Conservation (phyloP, 2,113 vertebrate genomes). For the Conger conger region DNA sequence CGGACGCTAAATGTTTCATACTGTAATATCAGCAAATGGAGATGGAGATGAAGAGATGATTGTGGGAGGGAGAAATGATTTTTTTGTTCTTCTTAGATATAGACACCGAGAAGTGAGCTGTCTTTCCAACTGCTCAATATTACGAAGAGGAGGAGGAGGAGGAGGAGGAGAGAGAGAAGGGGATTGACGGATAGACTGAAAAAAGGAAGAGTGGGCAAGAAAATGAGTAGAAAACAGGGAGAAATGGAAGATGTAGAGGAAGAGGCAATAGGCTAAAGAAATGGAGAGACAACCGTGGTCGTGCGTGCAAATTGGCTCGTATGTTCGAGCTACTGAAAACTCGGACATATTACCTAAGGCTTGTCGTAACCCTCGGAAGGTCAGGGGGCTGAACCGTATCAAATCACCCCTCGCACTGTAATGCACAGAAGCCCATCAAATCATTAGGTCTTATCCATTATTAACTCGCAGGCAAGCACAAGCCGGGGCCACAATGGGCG, state of each 20-base stretch:
- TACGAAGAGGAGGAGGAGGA: slow-evolving; percentile 6
- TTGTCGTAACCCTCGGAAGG: slow-evolving; percentile 39
- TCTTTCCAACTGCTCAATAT: not conserved
- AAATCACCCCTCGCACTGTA: not conserved
- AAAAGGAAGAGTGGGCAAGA: not conserved
- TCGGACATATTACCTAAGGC: not conserved
- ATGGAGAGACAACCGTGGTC: not conserved
- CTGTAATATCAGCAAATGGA: not conserved
- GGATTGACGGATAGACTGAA: not conserved
- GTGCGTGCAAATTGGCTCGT: too few species aligned
- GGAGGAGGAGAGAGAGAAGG: not conserved
- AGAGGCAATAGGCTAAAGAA: not conserved
- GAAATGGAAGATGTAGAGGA: not conserved
- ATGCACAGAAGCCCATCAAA: slow-evolving; percentile 27
- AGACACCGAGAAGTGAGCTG: not conserved
- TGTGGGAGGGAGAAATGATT: not conserved
- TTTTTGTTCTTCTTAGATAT: not conserved
- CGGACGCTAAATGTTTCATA: not conserved
- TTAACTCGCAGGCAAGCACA: slow-evolving; percentile 17
- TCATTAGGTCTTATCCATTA: slow-evolving; percentile 34
- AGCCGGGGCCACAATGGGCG: slow-evolving; percentile 6
- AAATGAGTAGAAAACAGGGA: slow-evolving; percentile 36
- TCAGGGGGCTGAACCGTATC: slow-evolving; percentile 53
- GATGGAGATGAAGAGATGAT: slow-evolving; percentile 10
- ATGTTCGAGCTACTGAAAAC: too few species aligned